These are phyloP conservation scores for Rhaphigaster nebulosa DNA, from an alignment of 2,888 invertebrate species.

Conservation along the genomic window DNA sequence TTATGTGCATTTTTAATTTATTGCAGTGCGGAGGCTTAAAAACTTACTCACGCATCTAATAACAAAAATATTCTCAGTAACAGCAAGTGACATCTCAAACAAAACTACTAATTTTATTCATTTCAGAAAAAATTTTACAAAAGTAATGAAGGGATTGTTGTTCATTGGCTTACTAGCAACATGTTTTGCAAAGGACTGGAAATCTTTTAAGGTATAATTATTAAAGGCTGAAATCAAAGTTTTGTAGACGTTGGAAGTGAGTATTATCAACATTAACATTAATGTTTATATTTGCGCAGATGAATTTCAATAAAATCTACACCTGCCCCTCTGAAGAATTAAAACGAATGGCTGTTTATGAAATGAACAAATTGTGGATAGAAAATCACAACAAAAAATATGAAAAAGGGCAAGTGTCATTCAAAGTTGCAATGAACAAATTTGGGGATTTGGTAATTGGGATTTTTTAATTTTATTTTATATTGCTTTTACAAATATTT, in stretches of 20 bases:
- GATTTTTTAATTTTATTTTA: neutral
- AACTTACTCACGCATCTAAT: no score
- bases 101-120: neutral
- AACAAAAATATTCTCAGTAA: neutral
- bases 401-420: conserved; percentile 77
- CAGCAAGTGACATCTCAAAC: neutral
- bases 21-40: neutral
- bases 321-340: neutral
- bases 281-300: neutral
- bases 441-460: conserved; percentile 81
- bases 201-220: neutral
- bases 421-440: conserved; percentile 81
- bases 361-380: conserved; percentile 86
- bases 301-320: conserved; percentile 2
- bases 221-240: neutral
- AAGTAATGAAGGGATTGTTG: neutral
- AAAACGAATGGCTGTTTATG: neutral
- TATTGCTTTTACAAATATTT: neutral
- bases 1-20: neutral
- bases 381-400: conserved; percentile 86
- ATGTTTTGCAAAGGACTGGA: neutral
- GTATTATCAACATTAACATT: neutral
- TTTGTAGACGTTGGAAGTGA: neutral
- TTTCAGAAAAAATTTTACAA: neutral
- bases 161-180: neutral